A percentile compares a stretch with the other conserved stretches of the same genome.
These are phyloP conservation scores for Bradypus variegatus DNA, from an alignment of 2,797 vertebrate genomes.

Conservation along the genomic window DNA sequence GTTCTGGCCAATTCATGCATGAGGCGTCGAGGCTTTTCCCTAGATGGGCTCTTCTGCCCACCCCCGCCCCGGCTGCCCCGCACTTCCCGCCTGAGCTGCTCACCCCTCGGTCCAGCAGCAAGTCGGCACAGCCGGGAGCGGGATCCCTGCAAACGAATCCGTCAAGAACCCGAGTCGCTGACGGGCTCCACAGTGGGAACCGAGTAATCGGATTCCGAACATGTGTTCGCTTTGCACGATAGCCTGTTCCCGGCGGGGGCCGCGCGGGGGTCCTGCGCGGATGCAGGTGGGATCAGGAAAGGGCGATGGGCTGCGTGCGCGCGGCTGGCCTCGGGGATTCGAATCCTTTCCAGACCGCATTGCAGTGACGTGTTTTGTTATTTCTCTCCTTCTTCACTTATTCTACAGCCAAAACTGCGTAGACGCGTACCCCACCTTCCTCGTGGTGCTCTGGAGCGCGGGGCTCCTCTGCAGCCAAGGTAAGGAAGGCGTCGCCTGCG, in stretches of 20 bases:
- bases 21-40: background rate
- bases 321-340: background rate
- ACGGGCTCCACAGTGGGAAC: background rate
- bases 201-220: background rate
- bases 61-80: background rate
- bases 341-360: background rate
- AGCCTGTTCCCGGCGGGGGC: background rate
- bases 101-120: background rate
- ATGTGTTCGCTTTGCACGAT: background rate
- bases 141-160: background rate
- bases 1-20: background rate
- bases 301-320: background rate
- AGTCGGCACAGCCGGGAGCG: background rate
- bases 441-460: slow-evolving; percentile 90
- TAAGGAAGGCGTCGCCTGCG: slow-evolving; percentile 65
- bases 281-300: background rate
- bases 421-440: slow-evolving; percentile 90
- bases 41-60: background rate
- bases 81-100: background rate
- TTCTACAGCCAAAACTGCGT: slow-evolving; percentile 89
- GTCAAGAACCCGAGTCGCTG: background rate
- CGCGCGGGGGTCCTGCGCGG: background rate
- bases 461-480: slow-evolving; percentile 94
- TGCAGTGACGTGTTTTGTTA: background rate
- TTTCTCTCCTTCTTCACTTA: slow-evolving; percentile 31